These are phyloP conservation scores for Troides oblongomaculatus DNA, from an alignment of 2,888 invertebrate species.

Conservation along the genomic window DNA sequence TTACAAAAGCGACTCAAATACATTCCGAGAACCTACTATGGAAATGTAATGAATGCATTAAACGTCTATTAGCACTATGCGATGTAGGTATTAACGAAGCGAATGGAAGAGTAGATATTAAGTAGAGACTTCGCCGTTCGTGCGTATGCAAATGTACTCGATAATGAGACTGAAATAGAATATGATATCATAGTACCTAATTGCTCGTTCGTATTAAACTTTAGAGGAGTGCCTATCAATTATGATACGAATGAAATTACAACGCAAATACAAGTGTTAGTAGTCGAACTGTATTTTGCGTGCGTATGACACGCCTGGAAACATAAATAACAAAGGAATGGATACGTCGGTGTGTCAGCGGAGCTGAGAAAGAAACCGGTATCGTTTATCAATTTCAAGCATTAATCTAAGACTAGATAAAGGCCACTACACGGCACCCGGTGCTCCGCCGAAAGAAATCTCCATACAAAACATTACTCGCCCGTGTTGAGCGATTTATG, in stretches of 20 bases:
- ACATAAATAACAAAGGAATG: slow-evolving; percentile 37
- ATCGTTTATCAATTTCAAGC: slow-evolving; percentile 68
- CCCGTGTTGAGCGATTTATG: slow-evolving; percentile 76
- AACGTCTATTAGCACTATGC: slow-evolving; percentile 36
- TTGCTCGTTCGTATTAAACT: slow-evolving; percentile 51
- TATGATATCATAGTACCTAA: slow-evolving; percentile 68
- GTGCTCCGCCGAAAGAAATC: slow-evolving; percentile 76
- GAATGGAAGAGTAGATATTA: slow-evolving; percentile 40
- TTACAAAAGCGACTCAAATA: slow-evolving; percentile 48
- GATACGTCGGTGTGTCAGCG: slow-evolving; percentile 38
- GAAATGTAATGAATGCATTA: slow-evolving; percentile 54
- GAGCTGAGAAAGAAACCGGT: slow-evolving; percentile 36
- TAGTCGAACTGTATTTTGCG: neutral
- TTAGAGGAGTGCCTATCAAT: slow-evolving; percentile 39
- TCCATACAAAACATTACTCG: slow-evolving; percentile 79
- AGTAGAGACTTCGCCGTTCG: slow-evolving; percentile 61
- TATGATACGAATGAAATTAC: slow-evolving; percentile 18
- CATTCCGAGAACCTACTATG: slow-evolving; percentile 44
- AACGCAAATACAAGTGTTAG: neutral
- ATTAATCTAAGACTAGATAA: slow-evolving; percentile 76
- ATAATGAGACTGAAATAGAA: slow-evolving; percentile 65
- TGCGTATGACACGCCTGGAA: slow-evolving; percentile 16
- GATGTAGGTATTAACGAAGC: slow-evolving; percentile 52
- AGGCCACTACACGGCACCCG: slow-evolving; percentile 66
- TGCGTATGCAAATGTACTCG: slow-evolving; percentile 55